Evolutionary conservation across 2,888 invertebrate genomes (phyloP), one percentile per base, ranked within the genome.

Genomic region (Ormyrus pomaceus): DNA sequence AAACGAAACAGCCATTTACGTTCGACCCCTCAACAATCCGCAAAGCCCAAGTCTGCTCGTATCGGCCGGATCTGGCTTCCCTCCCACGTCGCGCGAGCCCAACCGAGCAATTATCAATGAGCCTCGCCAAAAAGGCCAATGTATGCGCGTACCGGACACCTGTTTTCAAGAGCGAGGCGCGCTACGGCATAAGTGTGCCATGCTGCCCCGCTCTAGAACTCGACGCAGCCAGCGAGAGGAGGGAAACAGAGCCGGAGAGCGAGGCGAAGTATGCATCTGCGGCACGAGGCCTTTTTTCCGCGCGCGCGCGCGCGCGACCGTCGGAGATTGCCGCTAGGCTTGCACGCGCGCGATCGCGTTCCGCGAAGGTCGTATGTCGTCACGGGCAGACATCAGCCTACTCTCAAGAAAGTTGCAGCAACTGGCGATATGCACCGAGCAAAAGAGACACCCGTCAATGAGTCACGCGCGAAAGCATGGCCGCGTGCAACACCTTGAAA

Each of bases 381-480:
- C 9, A 8, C 5, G 4, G 51, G 50, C 6, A 65, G 6, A 10
- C 50, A 65, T 48, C 53, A 19, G 53, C 53, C 34, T 34, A 34
- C 34, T 34, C 34, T 34, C 34, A 34, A 34, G 34, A 34, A 34
- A 34, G 34, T 34, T 34, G 34, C 34, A 0, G 55, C 34, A 5
- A 6, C 51, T 19, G 13, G 34, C 34, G 5, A 50, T 11, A 55
- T 53, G 53, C 19, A 19, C 13, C 48, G 56, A 11, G 56, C 13
- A 9, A 19, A 19, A 13, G 4, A 71, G 79, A 70, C 79, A 70
- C 82, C 82, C 87, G 87, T 87, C 87, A 88, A 85, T 88, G 88
- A 88, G 86, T 87, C 87, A 88, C 84, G 61, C 82, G 83, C 86
- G 86, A 84, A 85, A 87, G 86, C 87, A 85, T 86, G 87, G 80